phyloP scores from a whole-genome alignment of 2,888 invertebrate species.

The Drosophila yooni region DNA sequence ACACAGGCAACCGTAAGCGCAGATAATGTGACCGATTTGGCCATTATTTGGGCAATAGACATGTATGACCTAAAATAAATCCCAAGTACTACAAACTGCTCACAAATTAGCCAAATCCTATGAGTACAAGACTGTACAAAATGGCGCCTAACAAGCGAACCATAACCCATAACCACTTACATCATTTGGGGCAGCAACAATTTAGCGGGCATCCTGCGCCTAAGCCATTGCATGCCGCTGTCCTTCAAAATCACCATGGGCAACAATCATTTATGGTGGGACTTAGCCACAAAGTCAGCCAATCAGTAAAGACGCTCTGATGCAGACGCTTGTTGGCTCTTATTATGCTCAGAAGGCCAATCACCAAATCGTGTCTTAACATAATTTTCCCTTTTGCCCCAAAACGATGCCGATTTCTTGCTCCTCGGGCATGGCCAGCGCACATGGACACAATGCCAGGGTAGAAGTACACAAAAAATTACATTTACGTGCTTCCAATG shows the following conservation, averaged over 20 bases:
- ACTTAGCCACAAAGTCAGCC: slow-evolving; percentile 72
- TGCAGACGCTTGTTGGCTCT: slow-evolving; percentile 21
- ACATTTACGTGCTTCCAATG: slow-evolving; percentile 80
- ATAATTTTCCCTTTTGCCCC: slow-evolving; percentile 65
- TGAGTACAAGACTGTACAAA: slow-evolving; percentile 44
- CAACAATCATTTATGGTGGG: slow-evolving; percentile 75
- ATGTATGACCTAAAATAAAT: slow-evolving; percentile 20
- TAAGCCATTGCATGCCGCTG: slow-evolving; percentile 50
- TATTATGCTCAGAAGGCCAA: slow-evolving; percentile 63
- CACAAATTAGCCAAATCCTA: slow-evolving; percentile 74
- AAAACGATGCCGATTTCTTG: slow-evolving; percentile 6
- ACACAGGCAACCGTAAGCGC: background rate
- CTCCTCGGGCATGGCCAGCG: slow-evolving; percentile 11
- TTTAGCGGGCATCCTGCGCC: slow-evolving; percentile 14
- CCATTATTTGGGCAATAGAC: slow-evolving; percentile 54
- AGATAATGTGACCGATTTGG: slow-evolving; percentile 14
- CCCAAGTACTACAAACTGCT: slow-evolving; percentile 53
- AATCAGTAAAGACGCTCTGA: slow-evolving; percentile 63
- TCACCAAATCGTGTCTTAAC: slow-evolving; percentile 79
- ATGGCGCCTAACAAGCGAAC: slow-evolving; percentile 33
- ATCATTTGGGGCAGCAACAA: slow-evolving; percentile 26
- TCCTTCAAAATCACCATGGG: slow-evolving; percentile 70
- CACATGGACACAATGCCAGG: slow-evolving; percentile 50
- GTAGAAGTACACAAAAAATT: slow-evolving; percentile 75
- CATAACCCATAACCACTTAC: slow-evolving; percentile 61